phyloP scores from a whole-genome alignment of 2,888 invertebrate genomes.

The Synergus laeviventris region DNA sequence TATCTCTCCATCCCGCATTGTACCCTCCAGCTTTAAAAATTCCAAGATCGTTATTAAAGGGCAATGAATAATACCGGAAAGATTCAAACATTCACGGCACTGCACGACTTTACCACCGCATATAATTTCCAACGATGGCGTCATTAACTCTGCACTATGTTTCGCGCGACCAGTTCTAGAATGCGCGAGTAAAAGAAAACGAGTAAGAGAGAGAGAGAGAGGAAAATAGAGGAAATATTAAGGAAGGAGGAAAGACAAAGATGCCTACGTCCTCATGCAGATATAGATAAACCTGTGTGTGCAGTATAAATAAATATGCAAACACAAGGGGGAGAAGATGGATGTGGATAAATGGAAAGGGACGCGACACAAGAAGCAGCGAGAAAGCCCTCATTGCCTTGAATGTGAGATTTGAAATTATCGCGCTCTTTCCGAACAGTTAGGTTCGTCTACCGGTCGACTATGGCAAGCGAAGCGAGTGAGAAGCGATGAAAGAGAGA shows the following conservation, averaged over 20 bases:
- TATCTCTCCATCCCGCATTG: neutral
- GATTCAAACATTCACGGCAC: neutral
- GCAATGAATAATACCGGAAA: constrained; percentile 27
- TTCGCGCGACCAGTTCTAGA: neutral
- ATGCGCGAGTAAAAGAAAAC: constrained; percentile 1
- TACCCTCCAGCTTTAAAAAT: neutral
- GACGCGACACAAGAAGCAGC: constrained; percentile 48
- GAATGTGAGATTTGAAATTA: constrained; percentile 68
- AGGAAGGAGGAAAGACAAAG: neutral
- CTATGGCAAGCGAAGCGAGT: constrained; percentile 42
- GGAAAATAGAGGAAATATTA: neutral
- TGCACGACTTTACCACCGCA: constrained; percentile 17
- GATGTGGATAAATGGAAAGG: constrained; percentile 48
- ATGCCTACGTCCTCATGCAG: neutral
- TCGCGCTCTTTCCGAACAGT: constrained; percentile 68
- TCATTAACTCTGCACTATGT: constrained; percentile 4
- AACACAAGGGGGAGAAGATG: constrained; percentile 18
- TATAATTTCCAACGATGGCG: constrained; percentile 9
- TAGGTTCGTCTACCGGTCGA: constrained; percentile 66
- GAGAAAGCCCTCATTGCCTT: constrained; percentile 57
- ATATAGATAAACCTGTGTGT: neutral
- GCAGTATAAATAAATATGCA: constrained; percentile 50
- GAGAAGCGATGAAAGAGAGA: constrained; percentile 47
- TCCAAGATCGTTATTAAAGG: constrained; percentile 21
- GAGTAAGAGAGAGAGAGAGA: neutral